phyloP scores from a whole-genome alignment of 2,797 vertebrate species.

The Sebastes itinus region DNA sequence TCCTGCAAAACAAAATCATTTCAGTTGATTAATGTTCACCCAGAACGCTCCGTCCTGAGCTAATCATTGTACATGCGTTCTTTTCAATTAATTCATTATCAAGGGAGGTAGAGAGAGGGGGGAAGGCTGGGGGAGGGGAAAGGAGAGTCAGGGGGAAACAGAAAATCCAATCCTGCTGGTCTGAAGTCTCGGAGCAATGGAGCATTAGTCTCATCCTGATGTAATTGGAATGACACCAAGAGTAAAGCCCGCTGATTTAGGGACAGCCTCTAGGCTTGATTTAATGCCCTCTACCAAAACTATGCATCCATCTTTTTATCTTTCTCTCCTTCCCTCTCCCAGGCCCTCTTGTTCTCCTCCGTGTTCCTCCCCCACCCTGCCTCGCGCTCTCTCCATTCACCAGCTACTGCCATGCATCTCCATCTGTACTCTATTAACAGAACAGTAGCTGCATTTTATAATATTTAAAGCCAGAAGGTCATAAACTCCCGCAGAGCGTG shows the following conservation, averaged over 20 bases:
- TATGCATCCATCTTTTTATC: slow-evolving; percentile 79
- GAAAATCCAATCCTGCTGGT: slow-evolving; percentile 75
- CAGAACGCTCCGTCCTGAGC: slow-evolving; percentile 54
- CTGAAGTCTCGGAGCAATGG: slow-evolving; percentile 66
- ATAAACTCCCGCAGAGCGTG: slow-evolving; percentile 17
- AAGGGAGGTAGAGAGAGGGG: slow-evolving; percentile 53
- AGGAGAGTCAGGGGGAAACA: slow-evolving; percentile 54
- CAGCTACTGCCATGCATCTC: slow-evolving; percentile 59
- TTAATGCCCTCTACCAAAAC: slow-evolving; percentile 81
- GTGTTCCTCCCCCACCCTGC: slow-evolving; percentile 57
- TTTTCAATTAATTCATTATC: slow-evolving; percentile 81
- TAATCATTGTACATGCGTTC: slow-evolving; percentile 77
- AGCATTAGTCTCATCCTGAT: slow-evolving; percentile 78
- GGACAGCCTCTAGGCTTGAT: slow-evolving; percentile 78
- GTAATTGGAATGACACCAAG: slow-evolving; percentile 83
- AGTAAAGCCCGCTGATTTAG: slow-evolving; percentile 80
- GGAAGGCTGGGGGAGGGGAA: slow-evolving; percentile 44
- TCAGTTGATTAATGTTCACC: slow-evolving; percentile 70
- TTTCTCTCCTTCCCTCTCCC: slow-evolving; percentile 44
- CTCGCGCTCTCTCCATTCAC: slow-evolving; percentile 42
- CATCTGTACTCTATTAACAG: slow-evolving; percentile 68
- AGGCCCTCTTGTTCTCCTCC: slow-evolving; percentile 14
- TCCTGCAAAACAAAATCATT: slow-evolving; percentile 45
- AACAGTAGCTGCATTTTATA: slow-evolving; percentile 42
- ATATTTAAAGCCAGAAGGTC: slow-evolving; percentile 49